A percentile compares a stretch with the other conserved stretches of the same genome.
Conservation (phyloP, 2,888 invertebrate genomes). For the Laspeyria flexula region DNA sequence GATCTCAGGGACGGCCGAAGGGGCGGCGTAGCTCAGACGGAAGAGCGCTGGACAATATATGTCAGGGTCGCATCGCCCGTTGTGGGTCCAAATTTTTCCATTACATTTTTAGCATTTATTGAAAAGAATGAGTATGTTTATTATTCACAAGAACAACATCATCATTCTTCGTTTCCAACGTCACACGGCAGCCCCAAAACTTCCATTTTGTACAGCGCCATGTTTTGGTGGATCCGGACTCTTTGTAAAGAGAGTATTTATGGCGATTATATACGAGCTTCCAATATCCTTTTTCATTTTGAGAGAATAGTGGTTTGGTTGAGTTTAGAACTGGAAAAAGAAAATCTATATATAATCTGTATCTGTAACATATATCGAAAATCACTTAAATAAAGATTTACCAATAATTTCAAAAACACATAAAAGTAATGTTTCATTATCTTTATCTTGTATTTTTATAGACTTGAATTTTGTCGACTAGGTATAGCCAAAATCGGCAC, state of each 20-base stretch:
- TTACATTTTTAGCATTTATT: no score
- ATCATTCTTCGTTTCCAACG: conserved; percentile 10
- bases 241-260: conserved; percentile 7
- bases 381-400: no score
- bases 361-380: background rate
- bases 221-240: conserved; percentile 2
- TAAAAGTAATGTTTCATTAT: no score
- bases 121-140: conserved; percentile 17
- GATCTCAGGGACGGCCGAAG: no score
- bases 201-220: conserved; percentile 20
- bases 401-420: no score
- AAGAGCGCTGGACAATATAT: no score
- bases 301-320: conserved; percentile 2
- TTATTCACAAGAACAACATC: background rate
- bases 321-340: conserved; percentile 19
- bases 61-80: no score
- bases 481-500: no score
- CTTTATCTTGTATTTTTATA: no score
- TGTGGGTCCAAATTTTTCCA: no score
- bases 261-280: conserved; percentile 12
- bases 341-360: background rate
- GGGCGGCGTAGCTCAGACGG: no score
- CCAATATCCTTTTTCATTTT: conserved; percentile 12
- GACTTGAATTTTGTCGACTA: no score
- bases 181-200: conserved; percentile 23